Conservation (phyloP, 2,797 vertebrate species). For the Galago senegalensis region DNA sequence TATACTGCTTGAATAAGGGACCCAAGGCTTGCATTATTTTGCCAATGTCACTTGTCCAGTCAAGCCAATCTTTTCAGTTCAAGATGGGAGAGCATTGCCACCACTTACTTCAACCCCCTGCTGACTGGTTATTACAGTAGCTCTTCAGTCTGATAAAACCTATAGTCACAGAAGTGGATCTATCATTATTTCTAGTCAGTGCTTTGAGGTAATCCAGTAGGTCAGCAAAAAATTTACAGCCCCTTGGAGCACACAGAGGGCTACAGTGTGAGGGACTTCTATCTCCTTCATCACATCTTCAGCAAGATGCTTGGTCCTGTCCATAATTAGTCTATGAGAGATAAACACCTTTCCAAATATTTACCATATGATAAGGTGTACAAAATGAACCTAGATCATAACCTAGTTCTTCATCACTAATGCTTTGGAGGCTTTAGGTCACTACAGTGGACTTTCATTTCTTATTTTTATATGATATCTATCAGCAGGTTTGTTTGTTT, state of each 20-base stretch:
- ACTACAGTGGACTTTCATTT: constrained; percentile 74
- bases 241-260: constrained; percentile 97
- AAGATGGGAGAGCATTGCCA: constrained; percentile 95
- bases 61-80: constrained; percentile 93
- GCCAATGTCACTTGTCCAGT: constrained; percentile 94
- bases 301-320: not conserved
- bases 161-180: not conserved
- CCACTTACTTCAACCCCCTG: constrained; percentile 97
- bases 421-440: not conserved
- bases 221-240: constrained; percentile 97
- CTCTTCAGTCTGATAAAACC: not conserved
- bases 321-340: not conserved
- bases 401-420: not conserved
- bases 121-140: constrained; percentile 92
- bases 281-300: constrained; percentile 83
- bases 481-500: not conserved
- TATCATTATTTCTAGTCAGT: constrained; percentile 97
- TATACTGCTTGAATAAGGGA: constrained; percentile 94
- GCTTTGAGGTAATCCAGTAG: constrained; percentile 97
- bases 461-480: not conserved
- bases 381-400: not conserved
- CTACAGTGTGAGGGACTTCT: constrained; percentile 96
- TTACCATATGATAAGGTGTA: not conserved
- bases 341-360: not conserved
- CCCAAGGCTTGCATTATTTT: constrained; percentile 96